Evolutionary conservation across 30 jellyfish, hydroid and myxozoan genomes (phyloP).

Genomic region (Hydra vulgaris): DNA sequence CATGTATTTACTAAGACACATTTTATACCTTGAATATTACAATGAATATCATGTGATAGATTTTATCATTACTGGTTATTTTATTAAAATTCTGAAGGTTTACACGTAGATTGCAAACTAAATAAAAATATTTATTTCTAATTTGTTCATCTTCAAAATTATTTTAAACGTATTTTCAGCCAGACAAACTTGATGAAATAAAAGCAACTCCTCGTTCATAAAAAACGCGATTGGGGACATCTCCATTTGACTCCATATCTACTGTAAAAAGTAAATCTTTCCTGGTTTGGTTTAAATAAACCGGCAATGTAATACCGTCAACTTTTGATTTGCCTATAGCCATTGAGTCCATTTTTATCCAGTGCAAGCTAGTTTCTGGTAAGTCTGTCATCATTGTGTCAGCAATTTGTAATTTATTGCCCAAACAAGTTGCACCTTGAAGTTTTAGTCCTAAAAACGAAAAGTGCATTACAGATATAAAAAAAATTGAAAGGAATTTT

Average conservation of each 20-base stretch:
- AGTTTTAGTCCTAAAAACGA: slow-evolving; percentile 61
- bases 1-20: too few species aligned
- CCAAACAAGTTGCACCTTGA: slow-evolving; percentile 88
- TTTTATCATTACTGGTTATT: too few species aligned
- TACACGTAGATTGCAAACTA: too few species aligned
- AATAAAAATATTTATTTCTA: too few species aligned
- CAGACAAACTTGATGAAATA: slow-evolving; percentile 78
- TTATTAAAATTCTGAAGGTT: too few species aligned
- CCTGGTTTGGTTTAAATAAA: slow-evolving; percentile 92
- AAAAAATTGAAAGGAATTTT: background rate
- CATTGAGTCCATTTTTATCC: slow-evolving; percentile 50
- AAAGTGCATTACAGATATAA: too few species aligned
- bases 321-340: slow-evolving; percentile 26
- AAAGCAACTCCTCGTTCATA: slow-evolving; percentile 97
- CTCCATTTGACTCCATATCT: slow-evolving; percentile 78
- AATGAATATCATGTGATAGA: too few species aligned
- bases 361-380: slow-evolving; percentile 71
- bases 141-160: too few species aligned
- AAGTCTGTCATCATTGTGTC: slow-evolving; percentile 85
- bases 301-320: slow-evolving; percentile 77
- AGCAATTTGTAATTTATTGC: slow-evolving; percentile 41
- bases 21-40: too few species aligned
- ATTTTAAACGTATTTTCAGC: too few species aligned
- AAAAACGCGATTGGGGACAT: slow-evolving; percentile 71
- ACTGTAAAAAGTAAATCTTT: slow-evolving; percentile 87